phyloP scores from a whole-genome alignment of 1,140 invertebrate genomes.

The Trichonephila clavata region DNA sequence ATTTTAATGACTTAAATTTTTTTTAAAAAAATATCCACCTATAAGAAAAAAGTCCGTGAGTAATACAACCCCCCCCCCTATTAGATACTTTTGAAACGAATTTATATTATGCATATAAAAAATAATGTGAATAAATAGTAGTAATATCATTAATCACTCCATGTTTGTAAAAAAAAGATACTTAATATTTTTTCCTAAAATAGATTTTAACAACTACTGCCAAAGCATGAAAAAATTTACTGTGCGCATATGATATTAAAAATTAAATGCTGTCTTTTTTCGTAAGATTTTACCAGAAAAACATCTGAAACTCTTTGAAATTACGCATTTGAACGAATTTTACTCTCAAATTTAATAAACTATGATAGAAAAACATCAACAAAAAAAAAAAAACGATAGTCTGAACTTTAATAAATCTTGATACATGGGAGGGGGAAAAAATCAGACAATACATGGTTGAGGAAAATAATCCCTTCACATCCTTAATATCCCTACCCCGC shows the following conservation, averaged over 20 bases:
- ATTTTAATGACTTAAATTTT: no score
- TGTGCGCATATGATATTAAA: not conserved
- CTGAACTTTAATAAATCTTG: conserved; percentile 30
- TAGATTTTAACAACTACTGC: no score
- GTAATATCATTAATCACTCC: no score
- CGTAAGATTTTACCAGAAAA: not conserved
- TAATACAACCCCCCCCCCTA: no score
- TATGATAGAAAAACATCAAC: not conserved
- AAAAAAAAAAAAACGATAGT: not conserved
- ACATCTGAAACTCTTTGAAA: not conserved
- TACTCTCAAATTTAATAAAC: not conserved
- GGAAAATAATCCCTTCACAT: conserved; percentile 10
- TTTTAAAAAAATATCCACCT: no score
- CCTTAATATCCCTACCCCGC: conserved; percentile 18
- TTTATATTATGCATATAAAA: no score
- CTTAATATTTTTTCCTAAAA: no score
- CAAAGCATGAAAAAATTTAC: not conserved
- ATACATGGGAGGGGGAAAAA: not conserved
- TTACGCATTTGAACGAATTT: not conserved
- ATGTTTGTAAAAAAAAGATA: no score
- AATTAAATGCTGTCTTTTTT: not conserved
- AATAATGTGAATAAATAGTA: no score
- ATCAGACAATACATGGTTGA: conserved; percentile 5
- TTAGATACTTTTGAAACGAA: no score
- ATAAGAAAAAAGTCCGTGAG: no score